These are phyloP conservation scores for Sapayoa aenigma DNA, from an alignment of 2,113 vertebrate species.

Conservation along the genomic window DNA sequence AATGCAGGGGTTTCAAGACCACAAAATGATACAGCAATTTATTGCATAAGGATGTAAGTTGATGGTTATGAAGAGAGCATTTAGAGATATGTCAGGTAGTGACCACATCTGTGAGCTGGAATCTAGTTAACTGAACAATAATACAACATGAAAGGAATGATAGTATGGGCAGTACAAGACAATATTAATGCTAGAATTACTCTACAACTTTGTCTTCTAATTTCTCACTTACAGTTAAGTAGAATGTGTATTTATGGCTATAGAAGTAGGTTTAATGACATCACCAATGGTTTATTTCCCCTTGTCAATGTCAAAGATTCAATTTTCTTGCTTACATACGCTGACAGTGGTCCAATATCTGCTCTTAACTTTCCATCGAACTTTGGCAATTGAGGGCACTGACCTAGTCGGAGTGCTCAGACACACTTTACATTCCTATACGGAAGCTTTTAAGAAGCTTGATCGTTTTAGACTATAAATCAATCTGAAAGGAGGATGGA, in stretches of 20 bases:
- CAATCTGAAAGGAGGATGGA: not conserved
- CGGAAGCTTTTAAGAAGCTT: conserved; percentile 15
- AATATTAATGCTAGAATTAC: not conserved
- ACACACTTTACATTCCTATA: not conserved
- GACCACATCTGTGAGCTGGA: not conserved
- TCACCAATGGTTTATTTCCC: not conserved
- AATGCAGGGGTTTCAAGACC: not conserved
- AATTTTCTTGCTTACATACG: not conserved
- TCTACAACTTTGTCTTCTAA: not conserved
- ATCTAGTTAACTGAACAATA: not conserved
- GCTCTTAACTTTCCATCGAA: not conserved
- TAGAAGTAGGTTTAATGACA: not conserved
- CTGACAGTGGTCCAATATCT: not conserved
- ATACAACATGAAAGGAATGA: not conserved
- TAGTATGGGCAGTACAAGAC: not conserved
- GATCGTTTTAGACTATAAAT: conserved; percentile 37
- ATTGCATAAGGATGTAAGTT: not conserved
- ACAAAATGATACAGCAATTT: not conserved
- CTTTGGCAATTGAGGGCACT: conserved; percentile 39
- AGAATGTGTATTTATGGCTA: not conserved
- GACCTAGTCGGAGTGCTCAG: not conserved
- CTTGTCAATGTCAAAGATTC: not conserved
- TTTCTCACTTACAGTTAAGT: not conserved
- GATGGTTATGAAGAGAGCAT: not conserved
- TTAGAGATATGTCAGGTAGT: not conserved